Evolutionary conservation across 1,140 invertebrate species (phyloP).

Genomic region (Oryctes rhinoceros): DNA sequence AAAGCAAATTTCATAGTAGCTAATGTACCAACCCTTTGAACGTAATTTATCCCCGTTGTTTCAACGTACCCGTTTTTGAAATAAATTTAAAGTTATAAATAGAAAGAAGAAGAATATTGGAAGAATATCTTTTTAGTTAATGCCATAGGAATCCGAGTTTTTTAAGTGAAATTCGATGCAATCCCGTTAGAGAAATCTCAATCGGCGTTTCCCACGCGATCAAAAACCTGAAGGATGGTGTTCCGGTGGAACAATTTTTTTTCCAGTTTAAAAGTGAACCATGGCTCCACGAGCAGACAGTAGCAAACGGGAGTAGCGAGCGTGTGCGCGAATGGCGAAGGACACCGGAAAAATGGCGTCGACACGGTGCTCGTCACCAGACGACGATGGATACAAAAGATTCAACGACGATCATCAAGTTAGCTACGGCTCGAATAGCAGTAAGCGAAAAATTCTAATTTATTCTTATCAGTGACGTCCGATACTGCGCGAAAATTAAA

Average conservation of each 20-base stretch:
- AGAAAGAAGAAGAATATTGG: too few relatives aligned
- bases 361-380: slow-evolving; percentile 56
- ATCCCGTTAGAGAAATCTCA: neutral
- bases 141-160: too few relatives aligned
- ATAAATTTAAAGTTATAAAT: too few relatives aligned
- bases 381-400: slow-evolving; percentile 66
- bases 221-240: slow-evolving; percentile 14
- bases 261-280: slow-evolving; percentile 29
- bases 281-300: neutral
- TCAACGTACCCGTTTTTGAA: too few relatives aligned
- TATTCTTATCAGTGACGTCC: slow-evolving; percentile 29
- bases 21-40: too few relatives aligned
- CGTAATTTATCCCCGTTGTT: too few relatives aligned
- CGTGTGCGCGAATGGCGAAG: neutral
- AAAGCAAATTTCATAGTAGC: too few relatives aligned
- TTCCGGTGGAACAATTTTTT: neutral
- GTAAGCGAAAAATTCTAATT: slow-evolving; percentile 56
- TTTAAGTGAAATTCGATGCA: neutral
- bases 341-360: slow-evolving; percentile 32
- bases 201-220: neutral
- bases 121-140: too few relatives aligned
- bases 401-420: slow-evolving; percentile 68
- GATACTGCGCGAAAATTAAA: neutral
- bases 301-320: neutral
- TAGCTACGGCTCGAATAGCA: slow-evolving; percentile 65